phyloP scores from a whole-genome alignment of 2,797 vertebrate genomes.

The Galago senegalensis region DNA sequence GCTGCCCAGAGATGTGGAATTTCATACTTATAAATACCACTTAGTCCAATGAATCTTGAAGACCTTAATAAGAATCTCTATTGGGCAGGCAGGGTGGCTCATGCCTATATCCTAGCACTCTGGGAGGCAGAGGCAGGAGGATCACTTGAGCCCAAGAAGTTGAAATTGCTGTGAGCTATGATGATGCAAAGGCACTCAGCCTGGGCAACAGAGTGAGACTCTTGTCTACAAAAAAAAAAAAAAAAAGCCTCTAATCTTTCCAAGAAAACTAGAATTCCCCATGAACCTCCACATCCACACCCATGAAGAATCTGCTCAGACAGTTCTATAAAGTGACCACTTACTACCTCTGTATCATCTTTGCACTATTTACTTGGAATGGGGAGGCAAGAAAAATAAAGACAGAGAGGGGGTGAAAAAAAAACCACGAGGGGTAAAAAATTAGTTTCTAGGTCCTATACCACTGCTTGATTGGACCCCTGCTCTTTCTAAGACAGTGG shows the following conservation, averaged over 20 bases:
- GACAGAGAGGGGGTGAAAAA: background rate
- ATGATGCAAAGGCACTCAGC: too few relatives aligned
- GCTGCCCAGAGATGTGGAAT: background rate
- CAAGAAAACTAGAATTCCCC: conserved; percentile 51
- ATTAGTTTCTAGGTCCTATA: background rate
- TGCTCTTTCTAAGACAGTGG: background rate
- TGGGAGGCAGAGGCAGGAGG: too few relatives aligned
- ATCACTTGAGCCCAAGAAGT: too few relatives aligned
- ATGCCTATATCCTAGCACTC: too few relatives aligned
- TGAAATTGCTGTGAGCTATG: too few relatives aligned
- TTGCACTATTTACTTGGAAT: background rate
- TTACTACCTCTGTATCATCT: conserved; percentile 22
- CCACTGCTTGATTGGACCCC: conserved; percentile 9
- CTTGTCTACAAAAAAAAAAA: too few relatives aligned
- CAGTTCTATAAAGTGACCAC: conserved; percentile 59
- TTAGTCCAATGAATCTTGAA: conserved; percentile 45
- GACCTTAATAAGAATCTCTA: conserved; percentile 38
- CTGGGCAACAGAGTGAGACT: too few relatives aligned
- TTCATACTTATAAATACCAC: conserved; percentile 48
- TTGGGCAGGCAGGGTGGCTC: background rate
- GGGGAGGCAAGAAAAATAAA: background rate
- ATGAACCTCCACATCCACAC: background rate
- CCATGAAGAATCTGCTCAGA: conserved; percentile 51
- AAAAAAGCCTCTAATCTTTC: conserved; percentile 16
- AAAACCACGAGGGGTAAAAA: background rate